These are phyloP conservation scores for Microtus richardsoni DNA, from an alignment of 2,113 vertebrate genomes.

Conservation along the genomic window DNA sequence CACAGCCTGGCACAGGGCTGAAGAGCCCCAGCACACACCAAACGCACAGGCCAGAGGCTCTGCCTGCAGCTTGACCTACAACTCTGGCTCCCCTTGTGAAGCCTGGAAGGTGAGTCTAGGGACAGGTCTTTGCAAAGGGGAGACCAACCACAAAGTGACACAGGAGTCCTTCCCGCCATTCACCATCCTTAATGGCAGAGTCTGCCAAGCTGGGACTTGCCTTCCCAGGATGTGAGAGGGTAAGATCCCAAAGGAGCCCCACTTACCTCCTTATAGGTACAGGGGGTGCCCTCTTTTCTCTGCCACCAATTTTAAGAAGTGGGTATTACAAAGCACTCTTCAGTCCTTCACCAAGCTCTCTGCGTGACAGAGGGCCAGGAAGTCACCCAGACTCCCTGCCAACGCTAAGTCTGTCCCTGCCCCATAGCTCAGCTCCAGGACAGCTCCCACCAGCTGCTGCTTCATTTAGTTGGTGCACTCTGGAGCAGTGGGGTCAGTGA, in stretches of 20 bases:
- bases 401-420: fast-evolving
- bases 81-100: fast-evolving
- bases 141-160: too few species aligned
- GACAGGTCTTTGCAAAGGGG: fast-evolving
- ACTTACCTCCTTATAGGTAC: fast-evolving
- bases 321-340: fast-evolving
- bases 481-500: not conserved
- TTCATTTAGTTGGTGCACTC: fast-evolving
- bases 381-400: not conserved
- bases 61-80: not conserved
- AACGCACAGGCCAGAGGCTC: not conserved
- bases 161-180: not conserved
- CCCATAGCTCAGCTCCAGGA: not conserved
- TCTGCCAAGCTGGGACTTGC: not conserved
- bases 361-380: not conserved
- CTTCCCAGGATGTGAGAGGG: not conserved
- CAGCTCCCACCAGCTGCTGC: not conserved
- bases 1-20: not conserved
- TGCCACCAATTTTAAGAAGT: not conserved
- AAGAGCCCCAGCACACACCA: too few species aligned
- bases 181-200: not conserved
- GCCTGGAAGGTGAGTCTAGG: not conserved
- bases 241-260: not conserved
- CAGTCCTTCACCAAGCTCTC: fast-evolving
- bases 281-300: fast-evolving